Percentiles rank a stretch among this genome's conserved stretches.
phyloP scores from a whole-genome alignment of 2,797 vertebrate genomes.

The Megalops cyprinoides region DNA sequence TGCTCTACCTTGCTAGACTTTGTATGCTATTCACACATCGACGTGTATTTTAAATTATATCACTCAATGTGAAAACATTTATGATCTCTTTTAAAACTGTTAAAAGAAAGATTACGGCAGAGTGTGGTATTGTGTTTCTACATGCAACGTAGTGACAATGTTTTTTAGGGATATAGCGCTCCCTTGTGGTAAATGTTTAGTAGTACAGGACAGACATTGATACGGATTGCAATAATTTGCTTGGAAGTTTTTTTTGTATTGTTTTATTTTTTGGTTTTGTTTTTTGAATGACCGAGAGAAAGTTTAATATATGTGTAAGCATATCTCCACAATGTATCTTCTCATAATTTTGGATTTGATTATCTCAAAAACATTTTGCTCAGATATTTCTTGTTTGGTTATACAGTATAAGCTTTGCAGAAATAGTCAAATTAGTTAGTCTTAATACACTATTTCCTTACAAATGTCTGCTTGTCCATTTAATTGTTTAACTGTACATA shows the following conservation, averaged over 20 bases:
- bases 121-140: not conserved
- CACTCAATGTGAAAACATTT: not conserved
- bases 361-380: not conserved
- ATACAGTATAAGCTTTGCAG: not conserved
- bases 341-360: not conserved
- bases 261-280: no score
- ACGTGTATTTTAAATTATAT: not conserved
- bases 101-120: not conserved
- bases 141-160: no score
- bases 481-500: no score
- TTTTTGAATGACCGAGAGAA: no score
- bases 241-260: no score
- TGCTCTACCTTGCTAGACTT: not conserved
- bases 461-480: no score
- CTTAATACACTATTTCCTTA: not conserved
- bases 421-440: no score
- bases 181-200: not conserved
- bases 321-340: not conserved
- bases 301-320: not conserved
- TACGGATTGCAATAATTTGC: not conserved
- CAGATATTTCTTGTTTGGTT: not conserved
- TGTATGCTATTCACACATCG: not conserved
- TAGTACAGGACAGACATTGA: not conserved
- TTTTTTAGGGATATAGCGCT: not conserved
- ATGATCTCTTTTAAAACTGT: not conserved